phyloP scores from a whole-genome alignment of 1,140 invertebrate genomes.

The Microplitis demolitor region DNA sequence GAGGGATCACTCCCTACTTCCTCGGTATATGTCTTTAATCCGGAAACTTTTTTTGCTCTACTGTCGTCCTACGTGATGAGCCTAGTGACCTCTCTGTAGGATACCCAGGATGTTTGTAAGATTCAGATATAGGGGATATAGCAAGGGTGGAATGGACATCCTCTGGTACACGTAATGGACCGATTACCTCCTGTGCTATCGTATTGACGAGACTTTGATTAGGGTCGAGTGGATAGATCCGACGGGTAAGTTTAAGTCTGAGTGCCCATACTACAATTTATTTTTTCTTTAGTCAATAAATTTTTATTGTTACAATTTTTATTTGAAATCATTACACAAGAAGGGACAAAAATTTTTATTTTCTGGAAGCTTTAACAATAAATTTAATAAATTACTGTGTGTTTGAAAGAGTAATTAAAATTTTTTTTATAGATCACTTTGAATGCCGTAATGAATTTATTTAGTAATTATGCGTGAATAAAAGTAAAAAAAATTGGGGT shows the following conservation, averaged over 20 bases:
- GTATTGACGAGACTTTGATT: constrained; percentile 63
- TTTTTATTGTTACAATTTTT: too few relatives aligned
- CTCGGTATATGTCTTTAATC: background rate
- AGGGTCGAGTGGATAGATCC: constrained; percentile 60
- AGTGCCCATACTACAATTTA: too few relatives aligned
- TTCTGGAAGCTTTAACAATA: too few relatives aligned
- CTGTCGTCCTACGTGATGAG: background rate
- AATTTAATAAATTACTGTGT: too few relatives aligned
- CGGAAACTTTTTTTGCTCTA: background rate
- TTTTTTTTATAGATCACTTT: too few relatives aligned
- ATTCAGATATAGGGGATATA: background rate
- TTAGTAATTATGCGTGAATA: too few relatives aligned
- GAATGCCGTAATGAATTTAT: too few relatives aligned
- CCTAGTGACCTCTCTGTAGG: background rate
- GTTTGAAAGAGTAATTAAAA: too few relatives aligned
- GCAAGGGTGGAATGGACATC: constrained; percentile 51
- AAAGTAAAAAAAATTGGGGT: too few relatives aligned
- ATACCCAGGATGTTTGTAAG: background rate
- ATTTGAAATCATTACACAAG: too few relatives aligned
- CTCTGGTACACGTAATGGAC: constrained; percentile 58
- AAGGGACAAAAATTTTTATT: too few relatives aligned
- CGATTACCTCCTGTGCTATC: constrained; percentile 59
- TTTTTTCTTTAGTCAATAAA: too few relatives aligned
- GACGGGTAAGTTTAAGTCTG: constrained; percentile 49
- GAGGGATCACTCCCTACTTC: background rate